A percentile compares a stretch with the other conserved stretches of the same genome.
Conservation (phyloP, 2,888 invertebrate genomes). For the Andricus curvator region DNA sequence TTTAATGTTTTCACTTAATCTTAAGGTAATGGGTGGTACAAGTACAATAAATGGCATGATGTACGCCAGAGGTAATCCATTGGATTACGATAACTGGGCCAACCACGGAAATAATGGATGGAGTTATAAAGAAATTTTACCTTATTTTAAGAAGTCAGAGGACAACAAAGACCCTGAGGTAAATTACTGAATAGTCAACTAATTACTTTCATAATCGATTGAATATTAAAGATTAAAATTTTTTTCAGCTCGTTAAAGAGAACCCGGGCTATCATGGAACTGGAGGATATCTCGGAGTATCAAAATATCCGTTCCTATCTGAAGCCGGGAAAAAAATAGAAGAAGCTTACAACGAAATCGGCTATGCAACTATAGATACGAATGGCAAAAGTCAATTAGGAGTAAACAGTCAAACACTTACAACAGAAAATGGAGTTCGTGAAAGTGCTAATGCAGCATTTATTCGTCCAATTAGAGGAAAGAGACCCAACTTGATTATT, state of each 20-base stretch:
- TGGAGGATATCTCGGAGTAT: constrained; percentile 80
- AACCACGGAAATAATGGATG: constrained; percentile 81
- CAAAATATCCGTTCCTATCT: constrained; percentile 78
- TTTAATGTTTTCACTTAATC: no score
- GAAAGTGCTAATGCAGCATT: constrained; percentile 83
- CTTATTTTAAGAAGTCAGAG: no score
- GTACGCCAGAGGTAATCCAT: constrained; percentile 89
- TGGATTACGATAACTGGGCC: no score
- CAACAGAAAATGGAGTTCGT: constrained; percentile 81
- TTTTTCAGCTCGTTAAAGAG: constrained; percentile 56
- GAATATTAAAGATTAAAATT: no score
- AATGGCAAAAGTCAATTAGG: no score
- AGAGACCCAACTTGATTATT: constrained; percentile 71
- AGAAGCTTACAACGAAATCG: no score
- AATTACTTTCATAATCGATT: no score
- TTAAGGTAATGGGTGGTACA: constrained; percentile 87
- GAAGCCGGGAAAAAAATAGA: no score
- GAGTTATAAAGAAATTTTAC: constrained; percentile 81
- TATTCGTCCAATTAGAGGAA: constrained; percentile 82
- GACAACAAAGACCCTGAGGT: constrained; percentile 80
- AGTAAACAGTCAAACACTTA: constrained; percentile 59
- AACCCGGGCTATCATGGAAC: no score
- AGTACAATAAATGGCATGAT: constrained; percentile 95
- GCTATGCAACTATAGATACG: no score
- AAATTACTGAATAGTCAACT: no score